Conservation (phyloP, 2,888 invertebrate genomes). For the Cosmia trapezina region DNA sequence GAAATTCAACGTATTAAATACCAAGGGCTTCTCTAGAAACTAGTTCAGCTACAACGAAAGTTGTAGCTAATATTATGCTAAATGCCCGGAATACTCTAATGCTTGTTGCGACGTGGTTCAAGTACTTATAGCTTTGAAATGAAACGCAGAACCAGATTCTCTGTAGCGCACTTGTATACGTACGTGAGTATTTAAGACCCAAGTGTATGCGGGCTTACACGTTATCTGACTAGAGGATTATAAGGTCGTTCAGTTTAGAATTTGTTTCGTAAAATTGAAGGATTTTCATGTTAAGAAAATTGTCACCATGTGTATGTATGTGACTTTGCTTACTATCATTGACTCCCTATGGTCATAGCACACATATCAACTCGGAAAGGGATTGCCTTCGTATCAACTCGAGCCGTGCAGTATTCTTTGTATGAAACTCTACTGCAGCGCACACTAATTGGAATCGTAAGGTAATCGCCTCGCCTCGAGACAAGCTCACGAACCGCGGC, state of each 20-base stretch:
- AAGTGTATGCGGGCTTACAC: conserved; percentile 5
- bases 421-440: too few species aligned
- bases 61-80: conserved; percentile 24
- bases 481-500: too few species aligned
- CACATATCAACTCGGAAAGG: too few species aligned
- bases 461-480: too few species aligned
- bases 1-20: conserved; percentile 6
- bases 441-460: too few species aligned
- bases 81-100: conserved; percentile 28
- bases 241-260: not conserved
- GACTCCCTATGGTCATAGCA: not conserved
- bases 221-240: not conserved
- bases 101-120: conserved; percentile 13
- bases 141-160: conserved; percentile 35
- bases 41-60: conserved; percentile 34
- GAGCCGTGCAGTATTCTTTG: too few species aligned
- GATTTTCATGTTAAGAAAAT: not conserved
- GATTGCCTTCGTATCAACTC: too few species aligned
- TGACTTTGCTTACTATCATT: not conserved
- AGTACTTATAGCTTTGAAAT: conserved; percentile 29
- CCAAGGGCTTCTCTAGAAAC: conserved; percentile 5
- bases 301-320: too few species aligned
- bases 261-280: not conserved
- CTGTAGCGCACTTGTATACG: not conserved
- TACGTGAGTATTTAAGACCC: conserved; percentile 21